Base-by-base conservation (phyloP, 2,888 invertebrate genomes). In the Fragum sueziense region DNA sequence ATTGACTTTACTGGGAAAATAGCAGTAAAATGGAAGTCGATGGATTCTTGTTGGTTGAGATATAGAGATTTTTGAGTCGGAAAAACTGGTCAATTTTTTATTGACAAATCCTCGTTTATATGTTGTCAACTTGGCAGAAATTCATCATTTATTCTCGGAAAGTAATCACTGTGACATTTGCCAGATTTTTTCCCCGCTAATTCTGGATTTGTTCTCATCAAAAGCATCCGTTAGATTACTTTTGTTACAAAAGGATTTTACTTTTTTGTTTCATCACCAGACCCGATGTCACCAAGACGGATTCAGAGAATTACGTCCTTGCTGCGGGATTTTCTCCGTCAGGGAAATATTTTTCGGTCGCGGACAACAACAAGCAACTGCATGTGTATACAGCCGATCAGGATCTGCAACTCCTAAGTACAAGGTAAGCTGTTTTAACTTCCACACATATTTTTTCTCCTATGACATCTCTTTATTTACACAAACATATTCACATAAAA, bases 321-420 rank as follows among this genome's bases (percentile, higher is more conserved):
- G 88, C 90, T 2, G 73, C 83, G 22, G 85, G 80, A 14, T 86
- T 91, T 73, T 91, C 91, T 2, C 69, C 73, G 2, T 86, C 84
- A 31, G 90, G 90, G 52, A 79, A 84, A 31, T 88, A 87, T 76
- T 87, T 90, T 54, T 90, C 89, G 11, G 80, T 90, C 14, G 88
- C 89, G 67, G 91, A 92, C 79, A 89, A 91, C 82, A 65, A 78
- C 54, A 92, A 92, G 76, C 84, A 86, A 74, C 85, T 92, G 25
- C 87, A 86, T 70, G 80, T 92, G 51, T 91, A 84, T 57, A 75
- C 62, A 65, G 70, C 70, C 34, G 54, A 69, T 9, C 62, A 75
- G 25, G 54, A 74, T 54, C 79, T 76, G 74, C 72, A 79, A 31
- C 70, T 74, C 11, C 34, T 81, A 6, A 71, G 67, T 29, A 57